Evolutionary conservation across 2,113 vertebrate species (phyloP).

Genomic region (Brachypodius melanocephalos): DNA sequence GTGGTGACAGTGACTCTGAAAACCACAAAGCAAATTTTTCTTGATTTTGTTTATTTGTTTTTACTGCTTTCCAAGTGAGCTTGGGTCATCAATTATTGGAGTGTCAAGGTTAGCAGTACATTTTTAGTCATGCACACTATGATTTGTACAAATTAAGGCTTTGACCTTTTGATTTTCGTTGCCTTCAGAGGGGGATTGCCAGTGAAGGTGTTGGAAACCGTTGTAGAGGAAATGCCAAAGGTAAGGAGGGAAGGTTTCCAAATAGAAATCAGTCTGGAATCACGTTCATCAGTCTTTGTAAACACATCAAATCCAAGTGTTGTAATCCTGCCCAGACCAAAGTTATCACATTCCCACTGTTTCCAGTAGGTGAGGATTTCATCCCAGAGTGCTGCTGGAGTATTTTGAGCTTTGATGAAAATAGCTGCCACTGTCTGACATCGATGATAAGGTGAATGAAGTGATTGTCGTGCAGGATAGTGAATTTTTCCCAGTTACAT

Average conservation of each 20-base stretch:
- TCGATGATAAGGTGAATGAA: background rate
- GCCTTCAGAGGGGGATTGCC: background rate
- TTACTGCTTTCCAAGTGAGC: background rate
- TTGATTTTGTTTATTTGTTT: background rate
- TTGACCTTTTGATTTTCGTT: conserved; percentile 9
- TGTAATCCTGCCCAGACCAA: background rate
- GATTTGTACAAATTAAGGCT: conserved; percentile 6
- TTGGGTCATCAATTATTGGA: background rate
- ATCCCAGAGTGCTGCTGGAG: background rate
- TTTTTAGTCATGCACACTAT: background rate
- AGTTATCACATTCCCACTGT: background rate
- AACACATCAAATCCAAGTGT: background rate
- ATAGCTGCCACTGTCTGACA: background rate
- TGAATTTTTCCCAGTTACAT: background rate
- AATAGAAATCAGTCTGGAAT: background rate
- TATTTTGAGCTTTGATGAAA: background rate
- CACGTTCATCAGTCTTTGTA: accelerated
- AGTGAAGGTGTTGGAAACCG: background rate
- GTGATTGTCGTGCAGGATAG: background rate
- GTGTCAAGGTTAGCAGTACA: background rate
- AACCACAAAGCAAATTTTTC: background rate
- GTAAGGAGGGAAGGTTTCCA: background rate
- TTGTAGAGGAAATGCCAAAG: background rate
- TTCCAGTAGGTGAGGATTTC: background rate
- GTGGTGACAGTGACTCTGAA: background rate